These are phyloP conservation scores for Corvus hawaiiensis DNA, from an alignment of 2,113 vertebrate species.

Conservation along the genomic window DNA sequence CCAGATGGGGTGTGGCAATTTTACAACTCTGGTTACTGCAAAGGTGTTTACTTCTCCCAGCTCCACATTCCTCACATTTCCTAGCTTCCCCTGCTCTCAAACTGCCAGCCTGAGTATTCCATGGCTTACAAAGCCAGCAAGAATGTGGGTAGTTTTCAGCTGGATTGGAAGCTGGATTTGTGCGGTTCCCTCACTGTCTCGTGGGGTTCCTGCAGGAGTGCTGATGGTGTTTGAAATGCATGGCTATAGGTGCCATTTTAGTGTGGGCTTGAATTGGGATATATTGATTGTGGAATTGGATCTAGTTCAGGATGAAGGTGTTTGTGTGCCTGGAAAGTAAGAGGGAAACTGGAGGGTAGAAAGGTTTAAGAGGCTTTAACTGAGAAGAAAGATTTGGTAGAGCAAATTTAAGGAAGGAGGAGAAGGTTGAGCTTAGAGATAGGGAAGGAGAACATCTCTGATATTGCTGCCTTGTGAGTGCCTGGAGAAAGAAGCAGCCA, in stretches of 20 bases:
- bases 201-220: not conserved
- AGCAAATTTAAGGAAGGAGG: not conserved
- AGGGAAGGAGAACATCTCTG: not conserved
- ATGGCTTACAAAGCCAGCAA: not conserved
- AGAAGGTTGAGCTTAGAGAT: not conserved
- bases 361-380: not conserved
- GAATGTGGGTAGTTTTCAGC: not conserved
- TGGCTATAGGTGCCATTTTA: accelerated
- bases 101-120: not conserved
- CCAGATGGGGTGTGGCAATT: not conserved
- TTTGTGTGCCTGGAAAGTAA: not conserved
- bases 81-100: not conserved
- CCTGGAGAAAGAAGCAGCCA: not conserved
- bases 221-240: not conserved
- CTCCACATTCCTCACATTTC: not conserved
- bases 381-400: not conserved
- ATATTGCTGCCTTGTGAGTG: not conserved
- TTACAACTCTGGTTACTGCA: not conserved
- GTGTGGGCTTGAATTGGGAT: not conserved
- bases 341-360: not conserved
- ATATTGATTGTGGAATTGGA: not conserved
- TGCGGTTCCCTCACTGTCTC: not conserved
- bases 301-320: not conserved
- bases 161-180: not conserved
- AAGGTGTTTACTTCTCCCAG: not conserved